Evolutionary conservation across 2,113 vertebrate species (phyloP).

Genomic region (Romanogobio albipinnatus): DNA sequence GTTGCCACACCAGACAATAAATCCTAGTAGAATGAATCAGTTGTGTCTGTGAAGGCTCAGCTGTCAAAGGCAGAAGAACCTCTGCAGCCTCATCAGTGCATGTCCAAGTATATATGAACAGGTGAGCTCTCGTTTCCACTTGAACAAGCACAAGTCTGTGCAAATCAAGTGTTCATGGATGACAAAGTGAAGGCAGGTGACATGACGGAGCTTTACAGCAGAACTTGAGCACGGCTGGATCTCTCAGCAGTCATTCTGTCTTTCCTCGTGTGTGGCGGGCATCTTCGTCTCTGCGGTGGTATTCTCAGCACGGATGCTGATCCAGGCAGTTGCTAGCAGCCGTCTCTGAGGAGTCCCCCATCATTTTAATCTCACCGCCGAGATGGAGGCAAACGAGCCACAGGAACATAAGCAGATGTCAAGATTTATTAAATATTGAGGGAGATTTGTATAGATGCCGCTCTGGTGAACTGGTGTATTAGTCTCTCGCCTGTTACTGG

Average conservation of each 20-base stretch:
- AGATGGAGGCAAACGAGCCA: constrained; percentile 12
- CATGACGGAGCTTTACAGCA: background rate
- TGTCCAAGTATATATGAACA: background rate
- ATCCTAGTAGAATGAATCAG: background rate
- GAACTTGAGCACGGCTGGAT: constrained; percentile 32
- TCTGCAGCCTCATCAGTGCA: background rate
- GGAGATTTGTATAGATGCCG: constrained; percentile 19
- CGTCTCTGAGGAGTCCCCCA: constrained; percentile 33
- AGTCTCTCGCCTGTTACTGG: background rate
- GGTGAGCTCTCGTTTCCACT: background rate
- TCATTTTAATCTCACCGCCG: constrained; percentile 27
- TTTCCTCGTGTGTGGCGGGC: background rate
- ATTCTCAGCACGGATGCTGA: constrained; percentile 4
- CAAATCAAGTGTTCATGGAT: background rate
- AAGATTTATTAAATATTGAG: constrained; percentile 49
- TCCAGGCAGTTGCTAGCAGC: constrained; percentile 38
- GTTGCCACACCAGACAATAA: background rate
- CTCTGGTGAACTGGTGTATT: constrained; percentile 15
- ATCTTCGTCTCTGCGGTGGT: background rate
- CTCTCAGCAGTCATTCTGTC: constrained; percentile 7
- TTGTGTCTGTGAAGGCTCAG: constrained; percentile 12
- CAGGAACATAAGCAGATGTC: constrained; percentile 48
- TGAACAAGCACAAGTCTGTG: background rate
- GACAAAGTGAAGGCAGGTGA: background rate
- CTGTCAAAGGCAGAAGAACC: background rate